A percentile compares a stretch with the other conserved stretches of the same genome.
These are phyloP conservation scores for Varanus komodoensis DNA, from an alignment of 2,113 vertebrate genomes.

Conservation along the genomic window DNA sequence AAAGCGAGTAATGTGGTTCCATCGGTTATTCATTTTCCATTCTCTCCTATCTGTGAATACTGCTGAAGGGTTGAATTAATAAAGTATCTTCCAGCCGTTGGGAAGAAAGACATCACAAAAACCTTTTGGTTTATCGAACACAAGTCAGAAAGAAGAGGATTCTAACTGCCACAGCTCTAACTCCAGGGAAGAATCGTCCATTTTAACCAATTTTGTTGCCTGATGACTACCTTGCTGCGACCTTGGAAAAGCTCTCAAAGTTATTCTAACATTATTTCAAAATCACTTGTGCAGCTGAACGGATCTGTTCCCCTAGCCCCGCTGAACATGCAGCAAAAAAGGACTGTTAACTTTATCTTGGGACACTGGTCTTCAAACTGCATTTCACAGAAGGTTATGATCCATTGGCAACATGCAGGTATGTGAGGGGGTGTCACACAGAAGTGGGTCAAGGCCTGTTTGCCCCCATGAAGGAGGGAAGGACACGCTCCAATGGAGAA, in stretches of 20 bases:
- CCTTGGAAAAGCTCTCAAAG: not conserved
- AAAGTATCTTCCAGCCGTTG: not conserved
- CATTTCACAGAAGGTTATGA: not conserved
- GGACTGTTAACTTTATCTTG: not conserved
- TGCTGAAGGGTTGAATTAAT: slow-evolving; percentile 9
- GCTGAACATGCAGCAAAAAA: not conserved
- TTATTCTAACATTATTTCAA: not conserved
- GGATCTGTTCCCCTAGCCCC: not conserved
- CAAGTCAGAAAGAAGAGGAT: not conserved
- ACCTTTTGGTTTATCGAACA: not conserved
- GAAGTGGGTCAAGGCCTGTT: too few relatives aligned
- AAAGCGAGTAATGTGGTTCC: not conserved
- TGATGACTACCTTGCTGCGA: not conserved
- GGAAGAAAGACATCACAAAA: not conserved
- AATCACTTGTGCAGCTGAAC: not conserved
- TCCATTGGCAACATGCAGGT: too few relatives aligned
- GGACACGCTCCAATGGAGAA: too few relatives aligned
- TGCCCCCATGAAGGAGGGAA: too few relatives aligned
- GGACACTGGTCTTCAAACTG: not conserved
- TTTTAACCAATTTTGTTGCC: not conserved
- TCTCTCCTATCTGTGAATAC: not conserved
- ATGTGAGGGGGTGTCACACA: too few relatives aligned
- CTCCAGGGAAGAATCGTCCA: not conserved
- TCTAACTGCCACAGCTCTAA: not conserved
- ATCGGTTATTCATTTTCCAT: not conserved